A percentile compares a stretch with the other conserved stretches of the same genome.
These are phyloP conservation scores for Diadumene lineata DNA, from an alignment of 92 coral and sea anemone genomes.

Conservation along the genomic window DNA sequence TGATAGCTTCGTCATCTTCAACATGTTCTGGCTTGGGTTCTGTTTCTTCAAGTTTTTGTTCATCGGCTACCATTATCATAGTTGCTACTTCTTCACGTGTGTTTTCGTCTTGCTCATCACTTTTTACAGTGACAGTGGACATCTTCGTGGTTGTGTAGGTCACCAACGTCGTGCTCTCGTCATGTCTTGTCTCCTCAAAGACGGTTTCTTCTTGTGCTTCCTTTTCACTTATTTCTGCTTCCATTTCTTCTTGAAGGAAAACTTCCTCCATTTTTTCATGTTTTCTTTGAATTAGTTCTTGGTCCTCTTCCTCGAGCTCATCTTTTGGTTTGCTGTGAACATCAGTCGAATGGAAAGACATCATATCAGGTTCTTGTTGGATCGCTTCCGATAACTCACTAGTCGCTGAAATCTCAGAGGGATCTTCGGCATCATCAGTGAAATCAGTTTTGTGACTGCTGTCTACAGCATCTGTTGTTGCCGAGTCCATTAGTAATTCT, in stretches of 20 bases:
- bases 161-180: conserved; percentile 11
- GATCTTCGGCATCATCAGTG: conserved; percentile 4
- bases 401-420: conserved; percentile 18
- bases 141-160: neutral
- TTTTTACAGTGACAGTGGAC: conserved; percentile 2
- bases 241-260: conserved; percentile 29
- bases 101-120: conserved; percentile 25
- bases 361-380: conserved; percentile 8
- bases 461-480: neutral
- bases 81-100: conserved; percentile 43
- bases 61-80: conserved; percentile 50
- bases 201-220: conserved; percentile 8
- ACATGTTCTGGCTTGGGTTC: conserved; percentile 46
- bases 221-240: neutral
- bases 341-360: neutral
- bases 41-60: conserved; percentile 45
- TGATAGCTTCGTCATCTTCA: conserved; percentile 63
- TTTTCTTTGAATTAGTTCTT: conserved; percentile 26
- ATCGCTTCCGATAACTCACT: conserved; percentile 18
- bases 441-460: neutral
- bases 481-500: conserved; percentile 29
- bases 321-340: conserved; percentile 10
- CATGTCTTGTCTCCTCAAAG: neutral
- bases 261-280: conserved; percentile 23
- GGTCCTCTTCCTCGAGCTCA: conserved; percentile 31